Evolutionary conservation across 1,140 invertebrate species (phyloP), one percentile per base, ranked within the genome.

Genomic region (Drosophila tsacasi): DNA sequence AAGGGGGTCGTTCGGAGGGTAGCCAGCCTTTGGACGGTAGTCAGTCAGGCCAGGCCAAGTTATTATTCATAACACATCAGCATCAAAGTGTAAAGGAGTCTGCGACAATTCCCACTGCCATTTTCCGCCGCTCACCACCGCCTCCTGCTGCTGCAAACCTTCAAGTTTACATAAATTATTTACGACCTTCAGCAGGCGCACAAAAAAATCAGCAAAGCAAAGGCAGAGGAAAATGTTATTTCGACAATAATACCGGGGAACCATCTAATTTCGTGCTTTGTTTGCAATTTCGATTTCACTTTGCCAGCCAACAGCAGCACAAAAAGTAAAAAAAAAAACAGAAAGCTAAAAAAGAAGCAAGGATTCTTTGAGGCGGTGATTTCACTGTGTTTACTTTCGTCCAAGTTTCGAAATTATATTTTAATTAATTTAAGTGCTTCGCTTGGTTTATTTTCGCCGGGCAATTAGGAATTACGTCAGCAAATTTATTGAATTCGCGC

Each of bases 21-120:
- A n/a, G n/a, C n/a, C n/a, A n/a, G 58, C 63, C 55, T 17, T 17
- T 37, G 52, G 63, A 67, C 57, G 44, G 47, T 37, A 79, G 47
- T 62, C 23, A 50, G 64, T 66, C 62, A 57, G 65, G 47, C 44
- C 73, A 46, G 85, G 83, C 81, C 78, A 81, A 84, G 84, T 89
- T 89, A 89, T 89, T 89, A 89, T 89, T 89, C 84, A 89, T 89
- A 89, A 89, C 85, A 74, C 85, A 89, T 85, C 85, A 89, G 85
- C 84, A 90, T 89, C 83, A 90, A 89, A 89, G 84, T 89, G 85
- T 90, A 90, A 83, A 76, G 81, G 78, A 90, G 84, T 90, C 77
- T 89, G 84, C 84, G 84, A 89, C 85, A 90, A 89, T 90, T 90
- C 84, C 85, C 85, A 85, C 78, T 79, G 81, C 84, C 84, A 87